Base-by-base conservation (phyloP, 2,113 vertebrate species). In the Balaeniceps rex region DNA sequence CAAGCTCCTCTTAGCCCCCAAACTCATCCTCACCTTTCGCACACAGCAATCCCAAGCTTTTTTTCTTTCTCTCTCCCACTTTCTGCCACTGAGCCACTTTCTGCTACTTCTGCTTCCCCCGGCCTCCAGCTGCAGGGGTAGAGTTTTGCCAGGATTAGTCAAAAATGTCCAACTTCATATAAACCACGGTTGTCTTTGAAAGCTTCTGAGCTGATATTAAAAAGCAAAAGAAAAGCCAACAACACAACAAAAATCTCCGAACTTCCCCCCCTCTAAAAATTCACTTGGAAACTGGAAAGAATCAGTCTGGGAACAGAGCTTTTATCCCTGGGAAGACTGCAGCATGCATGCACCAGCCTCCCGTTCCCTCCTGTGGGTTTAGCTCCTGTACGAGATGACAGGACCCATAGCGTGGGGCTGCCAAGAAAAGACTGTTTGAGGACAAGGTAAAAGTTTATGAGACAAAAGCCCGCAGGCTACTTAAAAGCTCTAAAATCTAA, bases 401-500 rank as follows among this genome's bases (percentile, higher is more conserved):
- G 46, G 44, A 64, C 23, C 65, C 8, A 6, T 0, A 2, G 31
- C 0, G 0, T 5, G n/a, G 44, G 33, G 18, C 6, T 12, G 31
- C 75, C 58, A 13, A 49, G 49, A 69, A 49, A 44, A 46, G 15
- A 9, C 33, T 29, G 3, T 29, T 11, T 22, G 47, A 68, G 58
- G 61, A 44, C 47, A 47, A 0, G 12, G 40, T 24, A 49, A n/a
- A n/a, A 75, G 16, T 46, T 92, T 31, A 34, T 19, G 55, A 28
- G 36, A 94, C 23, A 12, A 79, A 76, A 86, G n/a, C 2, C 2
- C 1, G 0, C 34, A 69, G 28, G 12, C n/a, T 83, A 14, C 31
- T 42, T 6, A 65, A 85, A 76, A 26, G 19, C 44, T 40, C 51
- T 25, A 13, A 47, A 54, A 72, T 13, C 44, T 42, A 12, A 24